phyloP scores from a whole-genome alignment of 2,888 invertebrate species.

The Crossocerus cetratus region DNA sequence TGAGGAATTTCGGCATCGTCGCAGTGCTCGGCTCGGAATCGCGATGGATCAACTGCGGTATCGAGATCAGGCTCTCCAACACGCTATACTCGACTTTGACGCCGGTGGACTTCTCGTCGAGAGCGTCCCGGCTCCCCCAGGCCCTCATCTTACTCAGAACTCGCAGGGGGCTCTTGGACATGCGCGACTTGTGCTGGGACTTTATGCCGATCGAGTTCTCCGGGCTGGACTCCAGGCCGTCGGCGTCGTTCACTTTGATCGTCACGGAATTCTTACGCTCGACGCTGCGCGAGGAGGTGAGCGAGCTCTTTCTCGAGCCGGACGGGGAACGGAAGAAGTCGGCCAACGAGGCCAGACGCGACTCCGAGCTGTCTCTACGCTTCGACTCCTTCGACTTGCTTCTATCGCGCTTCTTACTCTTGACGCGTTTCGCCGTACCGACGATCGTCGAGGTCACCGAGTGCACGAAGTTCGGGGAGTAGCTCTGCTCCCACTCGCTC shows the following conservation, averaged over 20 bases:
- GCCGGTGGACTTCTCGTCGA: conserved; percentile 62
- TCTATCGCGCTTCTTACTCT: conserved; percentile 71
- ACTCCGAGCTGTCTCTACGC: conserved; percentile 74
- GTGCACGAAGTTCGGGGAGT: conserved; percentile 66
- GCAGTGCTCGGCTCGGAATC: conserved; percentile 53
- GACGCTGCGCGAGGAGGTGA: conserved; percentile 64
- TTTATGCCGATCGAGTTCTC: conserved; percentile 68
- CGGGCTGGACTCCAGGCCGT: conserved; percentile 71
- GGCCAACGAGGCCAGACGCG: conserved; percentile 69
- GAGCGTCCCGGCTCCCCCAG: conserved; percentile 73
- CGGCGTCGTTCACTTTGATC: conserved; percentile 67
- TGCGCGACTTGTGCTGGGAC: conserved; percentile 68
- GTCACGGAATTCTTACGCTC: conserved; percentile 70
- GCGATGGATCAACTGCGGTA: conserved; percentile 60
- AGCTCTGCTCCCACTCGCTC: conserved; percentile 57
- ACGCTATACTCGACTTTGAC: conserved; percentile 69
- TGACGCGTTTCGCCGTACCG: conserved; percentile 69
- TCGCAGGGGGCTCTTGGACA: conserved; percentile 72
- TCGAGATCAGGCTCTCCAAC: conserved; percentile 64
- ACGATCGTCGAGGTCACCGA: conserved; percentile 69
- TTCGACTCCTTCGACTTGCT: conserved; percentile 74
- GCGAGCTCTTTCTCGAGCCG: conserved; percentile 72
- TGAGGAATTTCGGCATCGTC: conserved; percentile 66
- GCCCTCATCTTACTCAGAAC: conserved; percentile 70
- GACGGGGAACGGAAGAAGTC: conserved; percentile 75